Evolutionary conservation across 2,888 invertebrate species (phyloP).

Genomic region (Chironomus riparius): DNA sequence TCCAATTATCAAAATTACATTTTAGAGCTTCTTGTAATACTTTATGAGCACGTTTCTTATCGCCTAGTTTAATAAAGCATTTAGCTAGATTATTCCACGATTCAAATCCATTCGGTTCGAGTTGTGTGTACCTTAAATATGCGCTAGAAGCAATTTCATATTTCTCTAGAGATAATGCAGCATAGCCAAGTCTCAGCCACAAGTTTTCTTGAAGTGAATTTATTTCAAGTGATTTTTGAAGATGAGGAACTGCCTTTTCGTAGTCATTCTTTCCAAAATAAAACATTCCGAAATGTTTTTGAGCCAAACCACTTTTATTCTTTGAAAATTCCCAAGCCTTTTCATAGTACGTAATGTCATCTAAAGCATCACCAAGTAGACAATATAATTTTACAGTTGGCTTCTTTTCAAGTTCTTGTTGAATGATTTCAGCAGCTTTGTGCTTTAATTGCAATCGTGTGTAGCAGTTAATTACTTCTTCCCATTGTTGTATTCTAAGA

Average conservation of each 20-base stretch:
- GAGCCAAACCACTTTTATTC: conserved; percentile 70
- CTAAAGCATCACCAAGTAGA: conserved; percentile 78
- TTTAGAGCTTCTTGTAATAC: conserved; percentile 81
- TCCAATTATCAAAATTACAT: conserved; percentile 89
- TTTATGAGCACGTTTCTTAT: conserved; percentile 76
- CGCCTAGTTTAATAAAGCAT: conserved; percentile 77
- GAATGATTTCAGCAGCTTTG: conserved; percentile 84
- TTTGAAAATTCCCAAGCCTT: conserved; percentile 87
- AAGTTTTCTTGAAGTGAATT: conserved; percentile 81
- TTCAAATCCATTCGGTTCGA: conserved; percentile 87
- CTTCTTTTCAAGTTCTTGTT: conserved; percentile 64
- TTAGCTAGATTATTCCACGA: conserved; percentile 98
- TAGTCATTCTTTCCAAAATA: conserved; percentile 68
- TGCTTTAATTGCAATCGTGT: conserved; percentile 72
- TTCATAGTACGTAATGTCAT: conserved; percentile 69
- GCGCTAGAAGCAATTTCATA: conserved; percentile 78
- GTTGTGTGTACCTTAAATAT: conserved; percentile 74
- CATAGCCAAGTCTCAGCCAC: conserved; percentile 79
- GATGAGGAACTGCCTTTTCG: conserved; percentile 68
- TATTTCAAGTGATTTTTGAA: conserved; percentile 70
- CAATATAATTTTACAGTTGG: conserved; percentile 84
- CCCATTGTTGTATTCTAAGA: conserved; percentile 72
- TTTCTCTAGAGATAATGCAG: conserved; percentile 65
- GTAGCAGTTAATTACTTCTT: conserved; percentile 87
- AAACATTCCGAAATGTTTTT: conserved; percentile 79